Evolutionary conservation across 2,888 invertebrate genomes (phyloP), one percentile per base, ranked within the genome.

Genomic region (Anoncus sp.): DNA sequence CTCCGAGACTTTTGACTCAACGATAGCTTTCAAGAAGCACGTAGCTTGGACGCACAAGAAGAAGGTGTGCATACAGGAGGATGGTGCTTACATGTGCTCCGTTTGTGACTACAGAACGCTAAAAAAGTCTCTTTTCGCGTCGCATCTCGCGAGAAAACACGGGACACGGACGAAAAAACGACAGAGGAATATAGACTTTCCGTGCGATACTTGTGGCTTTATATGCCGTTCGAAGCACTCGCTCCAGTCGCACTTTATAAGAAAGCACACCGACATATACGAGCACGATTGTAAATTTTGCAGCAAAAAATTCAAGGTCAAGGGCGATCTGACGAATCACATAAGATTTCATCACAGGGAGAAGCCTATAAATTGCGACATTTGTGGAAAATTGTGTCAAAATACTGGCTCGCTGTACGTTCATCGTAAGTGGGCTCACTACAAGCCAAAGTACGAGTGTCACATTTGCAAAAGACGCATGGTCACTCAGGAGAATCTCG

Each of bases 351-450:
- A 91, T 65, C 91, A 91, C 55, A 90, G 89, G 22, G 91, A 91
- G 63, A 90, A 88, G n/a, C 91, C 91, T 1, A 79, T 90, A 0
- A 87, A 87, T 18, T 91, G 91, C 79, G 88, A 90, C 75, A 87
- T 90, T 0, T 91, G 91, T 63, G 90, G 90, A 0, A 90, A 90
- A 62, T 72, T 88, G 0, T 91, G 91, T 38, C 84, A 88, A 60
- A 91, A 91, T 71, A 89, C 87, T 18, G 90, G 90, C 22, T 91
- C 90, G 0, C 84, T 91, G 0, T 90, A 90, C 71, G 90, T 91
- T 0, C 91, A 91, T 60, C 89, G 90, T 59, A 91, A 91, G 38
- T 91, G 91, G 91, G 90, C 91, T 0, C 91, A 91, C 43, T 91
- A 87, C 74, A 91, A 91, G 55, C 91, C 91, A 1, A 89, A 91